These are phyloP conservation scores for Proteles cristata DNA, from an alignment of 2,113 vertebrate species.

Conservation along the genomic window DNA sequence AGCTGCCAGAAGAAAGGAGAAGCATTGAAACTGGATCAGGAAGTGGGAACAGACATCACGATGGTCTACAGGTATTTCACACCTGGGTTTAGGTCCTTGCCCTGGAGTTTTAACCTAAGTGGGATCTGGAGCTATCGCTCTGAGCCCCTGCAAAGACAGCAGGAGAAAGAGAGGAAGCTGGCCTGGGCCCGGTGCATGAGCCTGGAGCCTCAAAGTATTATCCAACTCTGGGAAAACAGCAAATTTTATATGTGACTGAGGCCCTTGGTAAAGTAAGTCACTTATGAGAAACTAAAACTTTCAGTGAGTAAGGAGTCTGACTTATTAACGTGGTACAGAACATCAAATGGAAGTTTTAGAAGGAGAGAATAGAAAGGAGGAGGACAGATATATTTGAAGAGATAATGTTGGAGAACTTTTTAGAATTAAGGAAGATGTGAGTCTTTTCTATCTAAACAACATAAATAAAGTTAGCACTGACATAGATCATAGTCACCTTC, in stretches of 20 bases:
- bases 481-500: not conserved
- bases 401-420: not conserved
- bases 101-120: not conserved
- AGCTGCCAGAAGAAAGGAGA: not conserved
- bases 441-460: not conserved
- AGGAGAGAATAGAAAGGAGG: not conserved
- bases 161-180: not conserved
- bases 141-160: not conserved
- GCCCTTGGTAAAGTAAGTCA: not conserved
- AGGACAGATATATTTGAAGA: not conserved
- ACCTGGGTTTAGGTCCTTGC: not conserved
- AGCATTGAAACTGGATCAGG: not conserved
- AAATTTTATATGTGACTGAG: not conserved
- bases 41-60: not conserved
- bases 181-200: not conserved
- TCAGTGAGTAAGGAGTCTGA: not conserved
- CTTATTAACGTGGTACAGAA: not conserved
- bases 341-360: not conserved
- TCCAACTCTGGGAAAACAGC: not conserved
- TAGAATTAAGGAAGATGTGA: not conserved
- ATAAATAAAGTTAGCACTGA: not conserved
- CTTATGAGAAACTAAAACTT: not conserved
- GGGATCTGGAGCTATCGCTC: no score
- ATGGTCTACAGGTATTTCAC: not conserved
- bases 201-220: not conserved